These are phyloP conservation scores for Thyatira batis DNA, from an alignment of 2,888 invertebrate species.

Conservation along the genomic window DNA sequence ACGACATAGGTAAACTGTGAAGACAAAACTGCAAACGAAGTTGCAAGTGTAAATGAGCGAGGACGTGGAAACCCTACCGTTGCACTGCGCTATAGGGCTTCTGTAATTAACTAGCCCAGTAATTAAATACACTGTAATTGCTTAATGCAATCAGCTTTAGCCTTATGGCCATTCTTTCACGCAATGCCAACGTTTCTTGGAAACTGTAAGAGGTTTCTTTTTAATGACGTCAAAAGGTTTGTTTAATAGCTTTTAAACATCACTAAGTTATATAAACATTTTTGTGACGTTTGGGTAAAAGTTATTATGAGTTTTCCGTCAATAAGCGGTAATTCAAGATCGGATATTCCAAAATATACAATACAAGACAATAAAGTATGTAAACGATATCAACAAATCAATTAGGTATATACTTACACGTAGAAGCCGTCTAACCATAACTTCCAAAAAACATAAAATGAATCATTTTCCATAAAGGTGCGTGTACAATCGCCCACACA, in stretches of 20 bases:
- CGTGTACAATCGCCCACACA: slow-evolving; percentile 39
- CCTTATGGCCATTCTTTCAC: slow-evolving; percentile 34
- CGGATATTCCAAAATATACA: not conserved
- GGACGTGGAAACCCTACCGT: slow-evolving; percentile 69
- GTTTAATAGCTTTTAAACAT: not conserved
- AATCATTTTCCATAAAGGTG: slow-evolving; percentile 48
- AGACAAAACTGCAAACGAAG: slow-evolving; percentile 55
- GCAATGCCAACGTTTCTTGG: slow-evolving; percentile 25
- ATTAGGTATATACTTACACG: slow-evolving; percentile 26
- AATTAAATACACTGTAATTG: slow-evolving; percentile 79
- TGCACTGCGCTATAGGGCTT: slow-evolving; percentile 62
- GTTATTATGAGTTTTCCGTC: not conserved
- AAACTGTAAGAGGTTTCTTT: slow-evolving; percentile 14
- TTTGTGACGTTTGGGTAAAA: not conserved
- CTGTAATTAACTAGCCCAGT: slow-evolving; percentile 75
- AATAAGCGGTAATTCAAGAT: not conserved
- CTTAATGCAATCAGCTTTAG: slow-evolving; percentile 72
- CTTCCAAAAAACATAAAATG: slow-evolving; percentile 46
- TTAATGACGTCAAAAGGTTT: not conserved
- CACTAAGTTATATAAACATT: not conserved
- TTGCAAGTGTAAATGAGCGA: slow-evolving; percentile 78
- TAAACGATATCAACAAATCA: slow-evolving; percentile 45
- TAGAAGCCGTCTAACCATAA: slow-evolving; percentile 36
- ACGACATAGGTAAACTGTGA: slow-evolving; percentile 21
- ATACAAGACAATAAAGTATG: slow-evolving; percentile 25